phyloP scores from a whole-genome alignment of 2,888 invertebrate genomes.

The Agapostemon virescens region DNA sequence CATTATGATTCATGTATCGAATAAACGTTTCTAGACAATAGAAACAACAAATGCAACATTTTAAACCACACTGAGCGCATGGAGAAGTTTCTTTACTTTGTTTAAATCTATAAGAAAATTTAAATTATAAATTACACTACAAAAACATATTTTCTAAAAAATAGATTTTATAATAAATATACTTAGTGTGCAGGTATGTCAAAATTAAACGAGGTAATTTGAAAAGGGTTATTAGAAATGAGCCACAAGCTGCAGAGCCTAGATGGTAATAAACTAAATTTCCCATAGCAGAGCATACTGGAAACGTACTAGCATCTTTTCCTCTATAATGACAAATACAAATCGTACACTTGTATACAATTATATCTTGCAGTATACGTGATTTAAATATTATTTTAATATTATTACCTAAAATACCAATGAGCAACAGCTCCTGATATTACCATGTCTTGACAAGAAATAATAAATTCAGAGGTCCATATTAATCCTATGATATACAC shows the following conservation, averaged over 20 bases:
- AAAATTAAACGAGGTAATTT: slow-evolving; percentile 94
- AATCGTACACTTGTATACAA: not conserved
- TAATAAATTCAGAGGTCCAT: slow-evolving; percentile 96
- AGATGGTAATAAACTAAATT: slow-evolving; percentile 93
- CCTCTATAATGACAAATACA: slow-evolving; percentile 81
- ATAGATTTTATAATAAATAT: slow-evolving; percentile 78
- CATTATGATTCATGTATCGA: slow-evolving; percentile 95
- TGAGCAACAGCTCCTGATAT: slow-evolving; percentile 95
- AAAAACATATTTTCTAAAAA: slow-evolving; percentile 15
- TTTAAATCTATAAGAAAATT: slow-evolving; percentile 83
- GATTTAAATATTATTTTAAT: slow-evolving; percentile 25
- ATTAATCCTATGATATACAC: slow-evolving; percentile 92
- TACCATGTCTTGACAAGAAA: slow-evolving; percentile 96
- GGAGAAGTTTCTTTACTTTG: slow-evolving; percentile 87
- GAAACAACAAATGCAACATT: slow-evolving; percentile 94
- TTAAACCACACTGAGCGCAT: slow-evolving; percentile 88
- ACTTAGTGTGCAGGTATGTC: slow-evolving; percentile 94
- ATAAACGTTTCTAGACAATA: slow-evolving; percentile 95
- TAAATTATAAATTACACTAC: slow-evolving; percentile 27
- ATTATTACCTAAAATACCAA: slow-evolving; percentile 92
- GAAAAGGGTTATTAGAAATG: slow-evolving; percentile 94
- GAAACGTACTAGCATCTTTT: slow-evolving; percentile 85
- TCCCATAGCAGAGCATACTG: slow-evolving; percentile 87
- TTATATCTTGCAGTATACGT: not conserved
- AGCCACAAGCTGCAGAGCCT: slow-evolving; percentile 97